Evolutionary conservation across 2,888 invertebrate species (phyloP).

Genomic region (Drosophila setosimentum): DNA sequence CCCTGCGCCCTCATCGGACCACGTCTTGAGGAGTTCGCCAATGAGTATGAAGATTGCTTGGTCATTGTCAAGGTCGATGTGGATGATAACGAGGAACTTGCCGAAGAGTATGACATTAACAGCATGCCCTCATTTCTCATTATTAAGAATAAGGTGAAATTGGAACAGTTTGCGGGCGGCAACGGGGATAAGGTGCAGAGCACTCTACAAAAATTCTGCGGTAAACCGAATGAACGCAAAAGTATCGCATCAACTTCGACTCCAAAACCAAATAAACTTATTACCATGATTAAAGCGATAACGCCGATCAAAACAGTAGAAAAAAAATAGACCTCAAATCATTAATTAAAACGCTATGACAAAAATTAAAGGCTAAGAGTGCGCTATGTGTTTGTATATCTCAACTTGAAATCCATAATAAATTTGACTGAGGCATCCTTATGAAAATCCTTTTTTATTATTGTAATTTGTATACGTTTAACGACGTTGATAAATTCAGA

Average conservation of each 20-base stretch:
- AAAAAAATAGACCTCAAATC: constrained; percentile 20
- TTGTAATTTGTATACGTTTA: not conserved
- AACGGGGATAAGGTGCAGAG: constrained; percentile 89
- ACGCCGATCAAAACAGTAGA: constrained; percentile 11
- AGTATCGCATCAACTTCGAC: constrained; percentile 1
- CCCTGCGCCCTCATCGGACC: constrained; percentile 95
- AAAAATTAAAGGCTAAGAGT: not conserved
- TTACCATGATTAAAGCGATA: constrained; percentile 30
- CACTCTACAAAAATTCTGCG: constrained; percentile 60
- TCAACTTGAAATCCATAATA: not conserved
- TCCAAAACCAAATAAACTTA: constrained; percentile 11
- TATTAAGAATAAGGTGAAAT: constrained; percentile 89
- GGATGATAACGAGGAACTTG: constrained; percentile 93
- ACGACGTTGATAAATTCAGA: too few relatives aligned
- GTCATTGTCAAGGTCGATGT: constrained; percentile 89
- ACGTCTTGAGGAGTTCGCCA: constrained; percentile 89
- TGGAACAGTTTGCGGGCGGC: constrained; percentile 91
- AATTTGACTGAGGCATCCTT: not conserved
- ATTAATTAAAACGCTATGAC: not conserved
- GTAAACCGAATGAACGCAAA: constrained; percentile 41
- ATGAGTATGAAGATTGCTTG: constrained; percentile 86
- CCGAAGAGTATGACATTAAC: constrained; percentile 90
- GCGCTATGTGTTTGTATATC: constrained; percentile 11
- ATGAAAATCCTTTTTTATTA: not conserved
- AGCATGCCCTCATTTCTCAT: constrained; percentile 96